Evolutionary conservation across 2,888 invertebrate genomes (phyloP).

Genomic region (Selenia dentaria): DNA sequence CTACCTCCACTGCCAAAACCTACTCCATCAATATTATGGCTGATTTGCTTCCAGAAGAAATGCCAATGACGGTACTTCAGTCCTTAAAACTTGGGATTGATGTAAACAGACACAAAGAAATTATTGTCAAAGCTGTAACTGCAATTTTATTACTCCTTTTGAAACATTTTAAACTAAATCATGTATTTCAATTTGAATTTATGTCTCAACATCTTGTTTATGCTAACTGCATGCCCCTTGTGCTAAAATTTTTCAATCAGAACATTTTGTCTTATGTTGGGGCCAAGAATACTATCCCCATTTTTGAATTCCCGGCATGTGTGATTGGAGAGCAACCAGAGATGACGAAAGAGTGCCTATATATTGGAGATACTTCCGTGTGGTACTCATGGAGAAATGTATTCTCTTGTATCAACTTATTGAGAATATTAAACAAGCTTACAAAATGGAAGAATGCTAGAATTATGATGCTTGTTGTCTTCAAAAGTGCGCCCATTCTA

Average conservation of each 20-base stretch:
- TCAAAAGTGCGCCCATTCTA: conserved; percentile 99
- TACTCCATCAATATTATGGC: conserved; percentile 99
- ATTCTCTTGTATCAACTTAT: conserved; percentile 98
- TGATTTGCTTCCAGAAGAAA: conserved; percentile 98
- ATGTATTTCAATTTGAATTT: conserved; percentile 99
- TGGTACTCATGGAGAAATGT: conserved; percentile 99
- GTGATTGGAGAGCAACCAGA: conserved; percentile 98
- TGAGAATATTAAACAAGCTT: conserved; percentile 98
- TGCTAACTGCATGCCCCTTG: conserved; percentile 99
- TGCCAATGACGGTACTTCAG: conserved; percentile 98
- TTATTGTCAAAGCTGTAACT: conserved; percentile 98
- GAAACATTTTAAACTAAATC: conserved; percentile 98
- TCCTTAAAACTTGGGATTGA: conserved; percentile 98
- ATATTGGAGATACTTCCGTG: conserved; percentile 91
- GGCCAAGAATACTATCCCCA: conserved; percentile 96
- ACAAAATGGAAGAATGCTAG: conserved; percentile 99
- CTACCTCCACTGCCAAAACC: conserved; percentile 98
- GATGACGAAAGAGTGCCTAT: conserved; percentile 95
- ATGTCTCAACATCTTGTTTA: conserved; percentile 99
- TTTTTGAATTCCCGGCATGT: conserved; percentile 97
- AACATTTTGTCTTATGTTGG: conserved; percentile 97
- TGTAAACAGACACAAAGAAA: conserved; percentile 99
- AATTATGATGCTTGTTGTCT: conserved; percentile 99
- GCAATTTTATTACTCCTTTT: conserved; percentile 95
- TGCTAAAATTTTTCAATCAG: conserved; percentile 99